Base-by-base conservation (phyloP, 1,140 invertebrate species). In the Dolichoris vasculosae region DNA sequence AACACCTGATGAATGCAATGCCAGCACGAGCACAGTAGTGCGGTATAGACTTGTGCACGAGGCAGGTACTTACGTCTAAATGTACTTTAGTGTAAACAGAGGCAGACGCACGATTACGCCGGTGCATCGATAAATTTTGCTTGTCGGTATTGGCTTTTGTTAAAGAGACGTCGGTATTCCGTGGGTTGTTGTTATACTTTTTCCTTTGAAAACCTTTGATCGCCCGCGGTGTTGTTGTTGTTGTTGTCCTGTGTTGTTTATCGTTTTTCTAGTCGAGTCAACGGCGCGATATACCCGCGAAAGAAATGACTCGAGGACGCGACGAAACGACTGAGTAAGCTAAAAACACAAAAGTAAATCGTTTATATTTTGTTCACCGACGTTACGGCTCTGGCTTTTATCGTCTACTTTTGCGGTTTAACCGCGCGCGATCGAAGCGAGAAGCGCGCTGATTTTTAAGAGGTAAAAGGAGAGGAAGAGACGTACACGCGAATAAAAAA, bases 1-100 rank as follows among this genome's bases (percentile, higher is more conserved):
- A 85, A 85, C 83, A 85, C 83, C 83, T 80, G 83, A 85, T 43
- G 69, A 64, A 38, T 85, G 77, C 75, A 80, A 80, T 80, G 64
- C 43, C 23, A 79, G 69, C n/a, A n/a, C 63, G 30, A 32, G 55
- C 11, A 59, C 76, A 59, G 64, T 80, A 85, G 83, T 85, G 83
- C 83, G 64, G 77, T 77, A 80, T 85, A 64, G 77, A 80, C 83
- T 84, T 79, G 83, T 67, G 83, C 77, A 85, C 64, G 83, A 80
- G 83, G 77, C 55, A 55, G 77, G 76, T n/a, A 67, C 64, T 26
- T 76, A 32, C 17, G 67, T 55, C 64, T 40, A 32, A 69, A 81
- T 81, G 79, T 55, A 48, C 63, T 46, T 67, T 81, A 6, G 78
- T 67, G 78, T 67, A 78, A 78, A 78, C 35, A 78, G 75, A 77